A percentile compares a stretch with the other conserved stretches of the same genome.
Conservation (phyloP, 2,797 vertebrate species). For the Aphelocoma californica region DNA sequence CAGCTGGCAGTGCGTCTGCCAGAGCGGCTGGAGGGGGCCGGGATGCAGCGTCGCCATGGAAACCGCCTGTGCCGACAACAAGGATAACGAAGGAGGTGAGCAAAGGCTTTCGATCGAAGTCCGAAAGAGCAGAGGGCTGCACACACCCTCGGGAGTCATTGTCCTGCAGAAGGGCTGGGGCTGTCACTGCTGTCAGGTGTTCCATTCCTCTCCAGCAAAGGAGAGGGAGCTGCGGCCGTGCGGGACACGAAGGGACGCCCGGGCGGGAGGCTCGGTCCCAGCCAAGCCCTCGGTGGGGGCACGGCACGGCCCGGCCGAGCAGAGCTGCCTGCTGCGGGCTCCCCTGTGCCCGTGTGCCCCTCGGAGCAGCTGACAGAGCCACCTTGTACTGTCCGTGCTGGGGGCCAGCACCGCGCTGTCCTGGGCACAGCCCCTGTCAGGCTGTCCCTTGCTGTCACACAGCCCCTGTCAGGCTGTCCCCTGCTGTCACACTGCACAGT, state of each 20-base stretch:
- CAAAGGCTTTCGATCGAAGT: constrained; percentile 62
- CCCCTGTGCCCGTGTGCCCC: background rate
- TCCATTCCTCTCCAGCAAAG: background rate
- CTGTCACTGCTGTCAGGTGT: background rate
- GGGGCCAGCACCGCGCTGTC: background rate
- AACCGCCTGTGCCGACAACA: constrained; percentile 96
- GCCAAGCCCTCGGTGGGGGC: rapidly evolving
- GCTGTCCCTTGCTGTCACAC: background rate
- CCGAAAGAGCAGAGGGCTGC: constrained; percentile 45
- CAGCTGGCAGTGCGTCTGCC: constrained; percentile 99
- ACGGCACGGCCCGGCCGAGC: background rate
- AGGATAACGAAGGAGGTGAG: constrained; percentile 99
- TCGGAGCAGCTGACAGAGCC: background rate
- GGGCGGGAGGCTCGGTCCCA: rapidly evolving
- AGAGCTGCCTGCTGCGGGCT: background rate
- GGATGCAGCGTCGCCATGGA: constrained; percentile 99
- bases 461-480: background rate
- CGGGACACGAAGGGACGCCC: background rate
- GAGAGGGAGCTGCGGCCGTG: background rate
- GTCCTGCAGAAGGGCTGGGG: constrained; percentile 7
- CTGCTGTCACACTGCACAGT: background rate
- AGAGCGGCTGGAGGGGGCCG: constrained; percentile 96
- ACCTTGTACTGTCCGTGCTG: background rate
- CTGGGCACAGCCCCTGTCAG: background rate
- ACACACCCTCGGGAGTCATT: background rate